Evolutionary conservation across 2,888 invertebrate species (phyloP).

Genomic region (Ypsolopha sequella): DNA sequence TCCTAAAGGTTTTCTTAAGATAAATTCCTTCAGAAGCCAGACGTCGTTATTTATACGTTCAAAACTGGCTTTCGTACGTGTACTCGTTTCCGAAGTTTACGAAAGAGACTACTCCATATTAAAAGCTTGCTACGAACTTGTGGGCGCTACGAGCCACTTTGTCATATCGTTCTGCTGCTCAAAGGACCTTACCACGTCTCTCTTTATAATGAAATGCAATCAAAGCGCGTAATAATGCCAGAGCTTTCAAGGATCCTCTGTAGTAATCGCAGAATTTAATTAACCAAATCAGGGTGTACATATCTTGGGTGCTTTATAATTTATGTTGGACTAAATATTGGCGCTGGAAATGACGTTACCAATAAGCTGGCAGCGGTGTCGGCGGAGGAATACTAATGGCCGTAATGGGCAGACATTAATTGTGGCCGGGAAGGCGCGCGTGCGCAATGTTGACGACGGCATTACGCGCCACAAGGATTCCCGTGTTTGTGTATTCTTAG

Average conservation of each 20-base stretch:
- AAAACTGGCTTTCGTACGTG: slow-evolving; percentile 24
- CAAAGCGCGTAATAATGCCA: slow-evolving; percentile 14
- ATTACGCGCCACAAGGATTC: slow-evolving; percentile 2
- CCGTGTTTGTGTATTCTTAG: slow-evolving; percentile 1
- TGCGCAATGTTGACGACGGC: slow-evolving; percentile 10
- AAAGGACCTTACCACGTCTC: slow-evolving; percentile 25
- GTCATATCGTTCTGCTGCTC: slow-evolving; percentile 33
- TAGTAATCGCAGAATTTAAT: slow-evolving; percentile 30
- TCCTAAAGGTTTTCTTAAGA: slow-evolving; percentile 23
- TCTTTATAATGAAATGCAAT: slow-evolving; percentile 27
- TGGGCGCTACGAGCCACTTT: slow-evolving; percentile 25
- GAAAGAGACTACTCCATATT: slow-evolving; percentile 41
- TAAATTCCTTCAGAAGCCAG: slow-evolving; percentile 34
- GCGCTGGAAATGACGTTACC: slow-evolving; percentile 35
- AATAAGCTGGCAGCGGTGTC: slow-evolving; percentile 31
- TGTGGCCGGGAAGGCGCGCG: slow-evolving; percentile 15
- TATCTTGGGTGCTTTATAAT: slow-evolving; percentile 27
- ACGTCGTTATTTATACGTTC: slow-evolving; percentile 42
- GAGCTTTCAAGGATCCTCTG: slow-evolving; percentile 13
- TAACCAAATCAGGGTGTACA: slow-evolving; percentile 13
- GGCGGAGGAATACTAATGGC: slow-evolving; percentile 45
- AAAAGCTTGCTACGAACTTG: slow-evolving; percentile 36
- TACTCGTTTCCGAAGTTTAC: slow-evolving; percentile 32
- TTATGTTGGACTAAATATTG: slow-evolving; percentile 38
- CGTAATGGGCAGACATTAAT: slow-evolving; percentile 42